Base-by-base conservation (phyloP, 2,113 vertebrate genomes). In the Coptodon rendalli region DNA sequence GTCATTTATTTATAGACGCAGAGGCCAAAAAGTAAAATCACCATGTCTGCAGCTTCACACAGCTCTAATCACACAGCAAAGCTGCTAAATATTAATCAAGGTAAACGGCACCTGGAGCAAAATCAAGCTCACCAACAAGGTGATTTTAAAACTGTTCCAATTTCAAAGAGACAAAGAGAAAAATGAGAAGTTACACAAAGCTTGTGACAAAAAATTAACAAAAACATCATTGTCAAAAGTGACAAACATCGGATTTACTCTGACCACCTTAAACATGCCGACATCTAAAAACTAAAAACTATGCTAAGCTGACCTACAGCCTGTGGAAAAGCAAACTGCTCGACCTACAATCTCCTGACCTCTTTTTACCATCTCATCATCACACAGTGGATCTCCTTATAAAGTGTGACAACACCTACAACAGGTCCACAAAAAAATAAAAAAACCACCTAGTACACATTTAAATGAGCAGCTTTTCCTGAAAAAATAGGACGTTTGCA, bases 361-460 rank as follows among this genome's bases (percentile, higher is more conserved):
- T 40, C 6, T 68, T 68, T 68, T 68, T 68, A 68, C 6, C 34
- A 68, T 38, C 34, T 61, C 57, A 61, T 68, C 6, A 22, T n/a
- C 9, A 34, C 27, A 61, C 29, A 61, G 57, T 61, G 27, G 57
- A 10, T 9, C 27, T 61, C 57, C 57, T 61, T 2, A 63, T 66
- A 0, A 66, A 68, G 11, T 68, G 17, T 36, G 31, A 63, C 59
- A 36, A 63, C 59, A 36, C 16, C 31, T 63, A n/a, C 59, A 63
- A 63, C 59, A 1, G 9, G 59, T 63, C 6, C 59, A 36, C 31
- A 63, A 63, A 5, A 36, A 1, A 9, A 16, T 11, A 11, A 19
- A 63, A 5, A 31, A 6, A 0, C 0, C 2, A 63, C 31, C 59
- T 22, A 0, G 3, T 38, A 38, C 0, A 38, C 34, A 22, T 40